phyloP scores from a whole-genome alignment of 1,140 invertebrate genomes.

The Drosophila kanapiae region DNA sequence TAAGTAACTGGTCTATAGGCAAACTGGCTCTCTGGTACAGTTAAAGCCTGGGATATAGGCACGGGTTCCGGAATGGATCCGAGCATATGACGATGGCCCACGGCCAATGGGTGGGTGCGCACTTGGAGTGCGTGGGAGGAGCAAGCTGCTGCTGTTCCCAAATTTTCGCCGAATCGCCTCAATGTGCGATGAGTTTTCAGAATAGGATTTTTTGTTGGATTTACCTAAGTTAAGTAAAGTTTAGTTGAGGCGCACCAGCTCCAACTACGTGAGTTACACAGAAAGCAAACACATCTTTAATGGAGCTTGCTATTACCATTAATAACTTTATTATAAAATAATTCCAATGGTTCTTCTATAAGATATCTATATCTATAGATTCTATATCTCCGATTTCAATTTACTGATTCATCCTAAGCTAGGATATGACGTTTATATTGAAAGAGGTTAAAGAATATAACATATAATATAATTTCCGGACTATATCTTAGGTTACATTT shows the following conservation, averaged over 20 bases:
- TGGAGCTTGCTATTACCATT: no score
- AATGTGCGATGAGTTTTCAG: constrained; percentile 31
- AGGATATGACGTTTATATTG: no score
- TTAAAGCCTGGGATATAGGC: constrained; percentile 48
- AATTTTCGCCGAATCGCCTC: constrained; percentile 28
- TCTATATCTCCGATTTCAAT: not conserved
- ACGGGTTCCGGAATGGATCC: constrained; percentile 34
- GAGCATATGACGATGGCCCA: constrained; percentile 50
- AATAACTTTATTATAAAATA: no score
- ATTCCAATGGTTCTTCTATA: no score
- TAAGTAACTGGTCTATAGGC: constrained; percentile 56
- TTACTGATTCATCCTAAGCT: no score
- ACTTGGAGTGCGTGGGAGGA: constrained; percentile 50
- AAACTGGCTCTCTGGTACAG: constrained; percentile 64
- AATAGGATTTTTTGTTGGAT: constrained; percentile 30
- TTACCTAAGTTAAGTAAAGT: constrained; percentile 21
- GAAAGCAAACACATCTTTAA: no score
- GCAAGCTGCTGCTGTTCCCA: constrained; percentile 43
- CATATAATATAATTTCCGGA: rapidly evolving
- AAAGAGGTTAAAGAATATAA: no score
- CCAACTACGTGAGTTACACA: not conserved
- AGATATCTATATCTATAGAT: no score
- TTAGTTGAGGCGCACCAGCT: constrained; percentile 27
- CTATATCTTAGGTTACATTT: not conserved
- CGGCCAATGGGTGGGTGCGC: constrained; percentile 76